Evolutionary conservation across 2,113 vertebrate genomes (phyloP).

Genomic region (Excalfactoria chinensis): DNA sequence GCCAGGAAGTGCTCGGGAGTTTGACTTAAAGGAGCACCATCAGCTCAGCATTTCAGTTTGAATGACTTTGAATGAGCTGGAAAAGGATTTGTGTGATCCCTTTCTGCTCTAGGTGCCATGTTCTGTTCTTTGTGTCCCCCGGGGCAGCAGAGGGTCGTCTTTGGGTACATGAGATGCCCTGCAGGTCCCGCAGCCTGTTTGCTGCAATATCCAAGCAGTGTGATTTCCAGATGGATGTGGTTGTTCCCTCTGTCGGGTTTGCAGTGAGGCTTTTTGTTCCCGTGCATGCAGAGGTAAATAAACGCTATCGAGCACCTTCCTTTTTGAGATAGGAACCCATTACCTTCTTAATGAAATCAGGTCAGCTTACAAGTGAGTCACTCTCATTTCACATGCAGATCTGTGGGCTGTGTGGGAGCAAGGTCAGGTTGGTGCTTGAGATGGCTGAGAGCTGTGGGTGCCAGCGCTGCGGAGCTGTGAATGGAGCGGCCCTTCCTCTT

Average conservation of each 20-base stretch:
- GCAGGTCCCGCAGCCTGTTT: neutral
- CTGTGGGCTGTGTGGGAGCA: neutral
- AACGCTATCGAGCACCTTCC: neutral
- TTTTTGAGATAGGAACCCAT: neutral
- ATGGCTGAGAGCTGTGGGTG: neutral
- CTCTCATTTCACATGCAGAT: neutral
- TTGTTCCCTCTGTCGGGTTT: neutral
- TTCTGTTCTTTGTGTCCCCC: neutral
- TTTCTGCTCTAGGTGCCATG: neutral
- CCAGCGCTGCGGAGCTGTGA: neutral
- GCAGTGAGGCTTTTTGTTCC: neutral
- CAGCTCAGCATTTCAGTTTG: neutral
- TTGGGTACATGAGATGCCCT: neutral
- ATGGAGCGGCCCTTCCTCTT: neutral
- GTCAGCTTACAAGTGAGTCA: neutral
- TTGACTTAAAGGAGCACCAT: conserved; percentile 7
- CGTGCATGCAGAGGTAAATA: neutral
- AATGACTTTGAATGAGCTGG: neutral
- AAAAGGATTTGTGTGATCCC: neutral
- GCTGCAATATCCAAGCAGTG: neutral
- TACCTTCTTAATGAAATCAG: neutral
- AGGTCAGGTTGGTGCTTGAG: neutral
- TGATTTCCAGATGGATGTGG: neutral
- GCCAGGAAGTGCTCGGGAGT: conserved; percentile 38
- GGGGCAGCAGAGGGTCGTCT: neutral